Conservation (phyloP, 2,113 vertebrate genomes). For the Sitta europaea region DNA sequence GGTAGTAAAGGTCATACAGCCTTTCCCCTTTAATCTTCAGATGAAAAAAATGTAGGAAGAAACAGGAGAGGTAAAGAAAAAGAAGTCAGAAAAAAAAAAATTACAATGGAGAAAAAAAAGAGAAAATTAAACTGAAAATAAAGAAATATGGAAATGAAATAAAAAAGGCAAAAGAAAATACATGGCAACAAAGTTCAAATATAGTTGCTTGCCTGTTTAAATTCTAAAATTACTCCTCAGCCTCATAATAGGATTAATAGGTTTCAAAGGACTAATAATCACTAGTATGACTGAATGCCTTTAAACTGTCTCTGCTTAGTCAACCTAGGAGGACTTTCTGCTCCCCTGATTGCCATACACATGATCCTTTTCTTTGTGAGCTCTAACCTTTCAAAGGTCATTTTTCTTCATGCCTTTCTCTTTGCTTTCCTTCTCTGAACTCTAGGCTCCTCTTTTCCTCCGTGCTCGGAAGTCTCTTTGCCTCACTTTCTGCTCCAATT, state of each 20-base stretch:
- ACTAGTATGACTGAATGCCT: slow-evolving; percentile 25
- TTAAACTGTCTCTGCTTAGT: slow-evolving; percentile 39
- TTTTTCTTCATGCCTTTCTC: slow-evolving; percentile 25
- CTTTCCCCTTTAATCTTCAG: neutral
- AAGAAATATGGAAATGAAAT: neutral
- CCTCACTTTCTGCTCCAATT: slow-evolving; percentile 22
- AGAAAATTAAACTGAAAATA: neutral
- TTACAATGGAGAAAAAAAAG: neutral
- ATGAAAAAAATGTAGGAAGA: neutral
- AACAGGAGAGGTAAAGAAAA: neutral
- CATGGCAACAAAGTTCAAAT: neutral
- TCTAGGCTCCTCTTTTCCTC: neutral
- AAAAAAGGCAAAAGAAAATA: neutral
- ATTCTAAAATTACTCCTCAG: neutral
- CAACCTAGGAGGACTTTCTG: slow-evolving; percentile 53
- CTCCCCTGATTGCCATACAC: neutral
- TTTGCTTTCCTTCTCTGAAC: neutral
- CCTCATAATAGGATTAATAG: slow-evolving; percentile 15
- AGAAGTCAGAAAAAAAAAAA: neutral
- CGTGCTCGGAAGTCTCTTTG: neutral
- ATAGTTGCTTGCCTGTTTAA: neutral
- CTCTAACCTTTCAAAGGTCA: slow-evolving; percentile 38
- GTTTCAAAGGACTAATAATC: slow-evolving; percentile 38
- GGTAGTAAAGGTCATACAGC: neutral
- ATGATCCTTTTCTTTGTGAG: neutral